Conservation (phyloP, 2,888 invertebrate genomes). For the Thera britannica region DNA sequence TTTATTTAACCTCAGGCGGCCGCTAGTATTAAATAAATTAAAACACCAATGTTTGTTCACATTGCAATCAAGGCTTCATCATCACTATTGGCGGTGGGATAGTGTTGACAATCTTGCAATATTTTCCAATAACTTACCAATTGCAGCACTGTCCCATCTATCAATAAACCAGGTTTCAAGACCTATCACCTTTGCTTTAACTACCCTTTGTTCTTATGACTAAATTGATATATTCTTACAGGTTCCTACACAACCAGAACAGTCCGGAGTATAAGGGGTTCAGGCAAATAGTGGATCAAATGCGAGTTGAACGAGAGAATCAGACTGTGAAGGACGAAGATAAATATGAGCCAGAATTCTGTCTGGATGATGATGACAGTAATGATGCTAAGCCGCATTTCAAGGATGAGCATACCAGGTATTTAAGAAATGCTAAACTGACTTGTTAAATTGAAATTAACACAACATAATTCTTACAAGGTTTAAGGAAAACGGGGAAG, state of each 20-base stretch:
- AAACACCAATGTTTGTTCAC: slow-evolving; percentile 34
- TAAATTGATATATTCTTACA: slow-evolving; percentile 58
- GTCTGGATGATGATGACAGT: slow-evolving; percentile 79
- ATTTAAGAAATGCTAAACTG: background rate
- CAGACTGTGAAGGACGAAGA: slow-evolving; percentile 77
- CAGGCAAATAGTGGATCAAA: slow-evolving; percentile 68
- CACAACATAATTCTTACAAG: no score
- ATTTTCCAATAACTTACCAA: background rate
- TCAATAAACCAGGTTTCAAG: slow-evolving; percentile 58
- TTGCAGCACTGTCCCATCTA: slow-evolving; percentile 27
- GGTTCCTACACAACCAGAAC: slow-evolving; percentile 79
- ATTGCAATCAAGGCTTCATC: slow-evolving; percentile 34
- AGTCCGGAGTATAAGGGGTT: slow-evolving; percentile 79
- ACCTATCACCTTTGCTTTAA: slow-evolving; percentile 59
- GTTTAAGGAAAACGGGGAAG: no score
- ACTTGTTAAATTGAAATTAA: no score
- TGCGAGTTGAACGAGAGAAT: slow-evolving; percentile 59
- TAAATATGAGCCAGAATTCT: slow-evolving; percentile 81
- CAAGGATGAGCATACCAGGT: slow-evolving; percentile 75
- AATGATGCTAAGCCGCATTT: slow-evolving; percentile 65
- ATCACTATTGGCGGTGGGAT: slow-evolving; percentile 42
- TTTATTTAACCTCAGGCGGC: no score
- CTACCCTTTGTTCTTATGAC: slow-evolving; percentile 50
- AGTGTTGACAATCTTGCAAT: slow-evolving; percentile 18
- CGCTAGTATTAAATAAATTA: no score